These are phyloP conservation scores for Podarcis lilfordi DNA, from an alignment of 2,797 vertebrate species.

Conservation along the genomic window DNA sequence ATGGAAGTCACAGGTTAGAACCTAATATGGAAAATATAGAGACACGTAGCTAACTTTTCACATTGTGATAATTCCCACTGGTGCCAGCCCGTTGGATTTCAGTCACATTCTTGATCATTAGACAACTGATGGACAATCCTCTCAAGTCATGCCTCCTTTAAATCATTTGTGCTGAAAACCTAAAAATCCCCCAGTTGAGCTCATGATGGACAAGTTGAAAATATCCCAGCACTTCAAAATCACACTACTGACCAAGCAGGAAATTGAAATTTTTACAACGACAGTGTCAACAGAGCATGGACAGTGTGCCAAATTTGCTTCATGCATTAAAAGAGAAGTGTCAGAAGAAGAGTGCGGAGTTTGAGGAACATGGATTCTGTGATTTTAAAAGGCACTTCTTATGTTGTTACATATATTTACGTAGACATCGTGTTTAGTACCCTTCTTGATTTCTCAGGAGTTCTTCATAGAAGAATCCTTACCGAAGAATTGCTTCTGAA, in stretches of 20 bases:
- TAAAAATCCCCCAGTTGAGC: not conserved
- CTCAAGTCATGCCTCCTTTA: slow-evolving; percentile 3
- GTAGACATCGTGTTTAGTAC: not conserved
- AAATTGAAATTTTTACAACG: slow-evolving; percentile 38
- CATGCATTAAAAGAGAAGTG: not conserved
- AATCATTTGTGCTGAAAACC: slow-evolving; percentile 18
- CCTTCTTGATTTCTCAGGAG: not conserved
- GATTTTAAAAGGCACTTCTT: not conserved
- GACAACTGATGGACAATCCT: not conserved
- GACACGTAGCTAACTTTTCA: not conserved
- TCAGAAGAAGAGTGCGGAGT: not conserved
- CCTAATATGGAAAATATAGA: not conserved
- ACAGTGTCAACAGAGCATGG: slow-evolving; percentile 9
- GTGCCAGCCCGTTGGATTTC: not conserved
- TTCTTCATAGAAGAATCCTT: not conserved
- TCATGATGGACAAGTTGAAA: slow-evolving; percentile 27
- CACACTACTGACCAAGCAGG: slow-evolving; percentile 23
- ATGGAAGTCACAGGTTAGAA: not conserved
- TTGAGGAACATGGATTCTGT: not conserved
- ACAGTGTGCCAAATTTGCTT: not conserved
- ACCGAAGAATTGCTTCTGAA: not conserved
- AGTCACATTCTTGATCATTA: not conserved
- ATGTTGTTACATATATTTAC: not conserved
- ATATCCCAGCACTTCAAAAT: slow-evolving; percentile 22
- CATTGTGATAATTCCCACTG: not conserved